Percentiles rank a stretch among this genome's conserved stretches.
Conservation (phyloP, 2,113 vertebrate genomes). For the Pogona vitticeps region DNA sequence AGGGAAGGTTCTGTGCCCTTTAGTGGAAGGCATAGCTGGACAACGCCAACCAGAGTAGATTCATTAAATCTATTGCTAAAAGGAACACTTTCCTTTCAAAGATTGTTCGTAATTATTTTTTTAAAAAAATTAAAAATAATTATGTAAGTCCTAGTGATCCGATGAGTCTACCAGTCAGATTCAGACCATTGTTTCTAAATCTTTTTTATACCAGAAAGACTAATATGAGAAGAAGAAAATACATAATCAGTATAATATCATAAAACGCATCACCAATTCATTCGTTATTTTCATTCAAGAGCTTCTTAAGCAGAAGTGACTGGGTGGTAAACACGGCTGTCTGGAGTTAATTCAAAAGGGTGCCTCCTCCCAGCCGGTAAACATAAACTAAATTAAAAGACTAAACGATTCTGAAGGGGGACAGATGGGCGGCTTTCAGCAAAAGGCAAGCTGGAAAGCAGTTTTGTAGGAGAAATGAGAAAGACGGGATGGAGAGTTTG, state of each 20-base stretch:
- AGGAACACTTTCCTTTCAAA: no score
- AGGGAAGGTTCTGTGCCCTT: no score
- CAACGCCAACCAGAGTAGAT: no score
- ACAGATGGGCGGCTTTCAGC: neutral
- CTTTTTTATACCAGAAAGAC: no score
- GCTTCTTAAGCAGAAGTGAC: neutral
- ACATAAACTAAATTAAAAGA: slow-evolving; percentile 18
- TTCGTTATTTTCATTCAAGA: neutral
- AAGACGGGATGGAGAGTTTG: neutral
- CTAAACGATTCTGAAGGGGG: neutral
- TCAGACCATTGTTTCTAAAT: no score
- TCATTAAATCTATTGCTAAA: no score
- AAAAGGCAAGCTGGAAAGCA: neutral
- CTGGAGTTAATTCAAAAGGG: neutral
- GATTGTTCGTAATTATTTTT: no score
- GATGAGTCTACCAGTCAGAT: no score
- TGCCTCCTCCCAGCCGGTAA: neutral
- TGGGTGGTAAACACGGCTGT: neutral
- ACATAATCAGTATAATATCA: neutral
- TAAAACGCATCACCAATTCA: neutral
- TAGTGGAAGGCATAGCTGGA: no score
- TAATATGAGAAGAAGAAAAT: neutral
- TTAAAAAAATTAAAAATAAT: no score
- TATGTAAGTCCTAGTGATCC: no score
- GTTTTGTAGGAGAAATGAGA: neutral